Conservation (phyloP, 2,797 vertebrate species). For the Acipenser ruthenus region DNA sequence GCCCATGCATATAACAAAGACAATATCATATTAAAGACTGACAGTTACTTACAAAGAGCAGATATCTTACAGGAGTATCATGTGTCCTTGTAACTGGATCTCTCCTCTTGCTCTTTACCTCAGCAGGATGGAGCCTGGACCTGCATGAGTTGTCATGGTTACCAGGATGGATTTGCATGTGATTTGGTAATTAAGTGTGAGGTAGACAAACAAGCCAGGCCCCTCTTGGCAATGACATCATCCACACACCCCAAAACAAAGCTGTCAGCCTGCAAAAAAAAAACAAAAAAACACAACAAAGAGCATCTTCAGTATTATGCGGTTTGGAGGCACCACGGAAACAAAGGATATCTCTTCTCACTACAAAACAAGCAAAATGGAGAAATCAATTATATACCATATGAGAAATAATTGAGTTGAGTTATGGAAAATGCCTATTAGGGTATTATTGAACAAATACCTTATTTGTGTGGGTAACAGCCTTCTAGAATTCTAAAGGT, state of each 20-base stretch:
- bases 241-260: slow-evolving; percentile 11
- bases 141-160: slow-evolving; percentile 57
- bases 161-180: slow-evolving; percentile 49
- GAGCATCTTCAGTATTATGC: slow-evolving; percentile 18
- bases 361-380: slow-evolving; percentile 32
- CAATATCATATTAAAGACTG: not conserved
- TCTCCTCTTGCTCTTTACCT: slow-evolving; percentile 41
- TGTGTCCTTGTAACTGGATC: slow-evolving; percentile 9
- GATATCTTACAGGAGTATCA: not conserved
- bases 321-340: not conserved
- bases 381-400: slow-evolving; percentile 24
- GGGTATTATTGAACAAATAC: not conserved
- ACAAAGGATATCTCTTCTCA: slow-evolving; percentile 21
- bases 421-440: slow-evolving; percentile 43
- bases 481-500: too few species aligned
- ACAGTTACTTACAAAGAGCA: slow-evolving; percentile 3
- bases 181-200: slow-evolving; percentile 35
- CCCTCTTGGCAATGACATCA: slow-evolving; percentile 26
- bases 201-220: slow-evolving; percentile 23
- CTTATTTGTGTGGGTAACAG: too few species aligned
- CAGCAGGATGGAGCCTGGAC: slow-evolving; percentile 66
- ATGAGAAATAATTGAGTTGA: not conserved
- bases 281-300: slow-evolving; percentile 12
- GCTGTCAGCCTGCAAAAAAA: slow-evolving; percentile 12
- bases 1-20: slow-evolving; percentile 4